Evolutionary conservation across 2,113 vertebrate genomes (phyloP).

Genomic region (Ictalurus punctatus): DNA sequence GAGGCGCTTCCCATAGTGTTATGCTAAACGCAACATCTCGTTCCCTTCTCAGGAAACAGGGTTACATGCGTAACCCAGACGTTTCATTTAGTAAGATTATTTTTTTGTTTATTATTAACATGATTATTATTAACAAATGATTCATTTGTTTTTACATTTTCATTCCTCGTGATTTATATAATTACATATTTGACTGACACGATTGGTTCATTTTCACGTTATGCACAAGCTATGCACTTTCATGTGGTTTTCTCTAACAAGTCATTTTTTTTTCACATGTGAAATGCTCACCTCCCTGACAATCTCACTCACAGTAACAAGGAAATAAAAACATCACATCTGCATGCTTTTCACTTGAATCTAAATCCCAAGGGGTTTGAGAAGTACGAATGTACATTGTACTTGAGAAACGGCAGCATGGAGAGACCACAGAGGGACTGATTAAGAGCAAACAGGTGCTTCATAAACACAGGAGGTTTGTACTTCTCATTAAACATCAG

Average conservation of each 20-base stretch:
- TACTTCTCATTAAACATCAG: not conserved
- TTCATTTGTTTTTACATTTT: no score
- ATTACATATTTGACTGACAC: no score
- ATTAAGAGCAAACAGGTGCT: constrained; percentile 12
- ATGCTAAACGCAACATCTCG: no score
- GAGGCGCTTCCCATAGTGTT: no score
- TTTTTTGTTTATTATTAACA: no score
- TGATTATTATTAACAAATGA: no score
- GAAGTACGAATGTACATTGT: not conserved
- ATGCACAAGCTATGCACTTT: not conserved
- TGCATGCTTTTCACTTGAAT: not conserved
- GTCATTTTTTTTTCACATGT: not conserved
- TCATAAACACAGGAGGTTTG: not conserved
- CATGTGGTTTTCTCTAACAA: not conserved
- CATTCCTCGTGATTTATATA: no score
- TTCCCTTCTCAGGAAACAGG: no score
- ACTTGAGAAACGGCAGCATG: not conserved
- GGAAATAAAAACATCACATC: not conserved
- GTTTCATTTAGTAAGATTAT: no score
- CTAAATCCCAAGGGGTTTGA: not conserved
- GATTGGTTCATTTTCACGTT: not conserved
- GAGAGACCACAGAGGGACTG: not conserved
- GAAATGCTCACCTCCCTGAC: not conserved
- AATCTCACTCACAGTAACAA: not conserved
- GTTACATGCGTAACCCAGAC: no score